Percentiles rank a stretch among this genome's conserved stretches.
These are phyloP conservation scores for Cyprinodon brontotheroides DNA, from an alignment of 2,113 vertebrate genomes.

Conservation along the genomic window DNA sequence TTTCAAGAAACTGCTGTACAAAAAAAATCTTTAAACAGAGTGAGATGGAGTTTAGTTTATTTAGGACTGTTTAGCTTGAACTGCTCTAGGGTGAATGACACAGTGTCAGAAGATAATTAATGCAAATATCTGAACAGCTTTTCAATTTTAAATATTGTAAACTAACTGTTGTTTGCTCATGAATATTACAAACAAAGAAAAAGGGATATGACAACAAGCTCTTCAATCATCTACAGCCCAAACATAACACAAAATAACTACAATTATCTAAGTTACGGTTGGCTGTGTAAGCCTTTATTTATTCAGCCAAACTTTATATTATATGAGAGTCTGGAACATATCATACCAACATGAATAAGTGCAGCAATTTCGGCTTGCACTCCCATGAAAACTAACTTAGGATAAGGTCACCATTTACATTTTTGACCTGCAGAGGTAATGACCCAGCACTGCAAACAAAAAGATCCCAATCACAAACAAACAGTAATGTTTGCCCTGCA, in stretches of 20 bases:
- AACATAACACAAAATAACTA: conserved; percentile 26
- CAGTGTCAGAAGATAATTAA: conserved; percentile 14
- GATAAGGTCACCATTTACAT: conserved; percentile 40
- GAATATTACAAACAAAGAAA: conserved; percentile 28
- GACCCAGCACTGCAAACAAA: conserved; percentile 53
- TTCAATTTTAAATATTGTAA: conserved; percentile 16
- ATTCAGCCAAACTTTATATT: conserved; percentile 5
- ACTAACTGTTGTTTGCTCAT: conserved; percentile 17
- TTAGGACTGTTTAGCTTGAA: background rate
- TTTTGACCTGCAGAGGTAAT: conserved; percentile 44
- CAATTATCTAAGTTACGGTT: conserved; percentile 25
- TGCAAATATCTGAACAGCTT: conserved; percentile 33
- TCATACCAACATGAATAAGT: conserved; percentile 19
- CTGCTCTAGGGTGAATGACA: background rate
- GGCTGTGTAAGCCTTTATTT: conserved; percentile 12
- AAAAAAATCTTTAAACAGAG: background rate
- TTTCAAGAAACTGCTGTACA: background rate
- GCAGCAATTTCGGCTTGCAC: conserved; percentile 5
- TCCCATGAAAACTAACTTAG: conserved; percentile 46
- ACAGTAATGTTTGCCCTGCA: conserved; percentile 60
- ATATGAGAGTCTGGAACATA: conserved; percentile 1
- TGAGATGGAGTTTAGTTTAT: background rate
- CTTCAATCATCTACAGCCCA: conserved; percentile 19
- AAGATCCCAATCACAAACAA: conserved; percentile 61
- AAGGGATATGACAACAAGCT: background rate